A percentile compares a stretch with the other conserved stretches of the same genome.
These are phyloP conservation scores for Gorsachius magnificus DNA, from an alignment of 2,797 vertebrate species.

Conservation along the genomic window DNA sequence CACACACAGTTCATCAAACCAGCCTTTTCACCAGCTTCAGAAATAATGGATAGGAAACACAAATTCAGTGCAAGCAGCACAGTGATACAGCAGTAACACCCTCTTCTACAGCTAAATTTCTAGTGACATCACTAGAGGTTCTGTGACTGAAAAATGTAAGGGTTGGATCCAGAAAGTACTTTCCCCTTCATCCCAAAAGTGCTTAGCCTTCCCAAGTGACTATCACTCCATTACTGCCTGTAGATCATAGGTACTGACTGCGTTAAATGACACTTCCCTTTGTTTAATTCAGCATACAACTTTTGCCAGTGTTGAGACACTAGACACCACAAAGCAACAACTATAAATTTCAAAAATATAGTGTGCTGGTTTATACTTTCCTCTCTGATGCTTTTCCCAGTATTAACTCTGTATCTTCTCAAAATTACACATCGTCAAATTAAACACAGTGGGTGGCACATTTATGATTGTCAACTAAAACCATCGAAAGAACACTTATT, in stretches of 20 bases:
- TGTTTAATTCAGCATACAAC: not conserved
- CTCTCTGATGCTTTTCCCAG: not conserved
- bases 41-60: not conserved
- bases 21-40: not conserved
- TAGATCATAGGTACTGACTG: not conserved
- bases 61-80: not conserved
- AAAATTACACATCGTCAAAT: slow-evolving; percentile 19
- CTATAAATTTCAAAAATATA: not conserved
- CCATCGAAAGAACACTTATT: not conserved
- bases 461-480: slow-evolving; percentile 11
- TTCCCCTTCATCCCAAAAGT: not conserved
- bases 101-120: not conserved
- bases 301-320: not conserved
- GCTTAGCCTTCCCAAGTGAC: not conserved
- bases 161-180: not conserved
- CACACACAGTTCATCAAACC: not conserved
- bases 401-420: not conserved
- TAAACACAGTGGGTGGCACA: slow-evolving; percentile 5
- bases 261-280: not conserved
- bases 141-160: not conserved
- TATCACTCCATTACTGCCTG: not conserved
- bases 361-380: not conserved
- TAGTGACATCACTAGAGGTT: not conserved
- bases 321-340: not conserved
- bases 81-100: not conserved